A percentile compares a stretch with the other conserved stretches of the same genome.
Evolutionary conservation across 2,113 vertebrate genomes (phyloP).

Genomic region (Butorides virescens): DNA sequence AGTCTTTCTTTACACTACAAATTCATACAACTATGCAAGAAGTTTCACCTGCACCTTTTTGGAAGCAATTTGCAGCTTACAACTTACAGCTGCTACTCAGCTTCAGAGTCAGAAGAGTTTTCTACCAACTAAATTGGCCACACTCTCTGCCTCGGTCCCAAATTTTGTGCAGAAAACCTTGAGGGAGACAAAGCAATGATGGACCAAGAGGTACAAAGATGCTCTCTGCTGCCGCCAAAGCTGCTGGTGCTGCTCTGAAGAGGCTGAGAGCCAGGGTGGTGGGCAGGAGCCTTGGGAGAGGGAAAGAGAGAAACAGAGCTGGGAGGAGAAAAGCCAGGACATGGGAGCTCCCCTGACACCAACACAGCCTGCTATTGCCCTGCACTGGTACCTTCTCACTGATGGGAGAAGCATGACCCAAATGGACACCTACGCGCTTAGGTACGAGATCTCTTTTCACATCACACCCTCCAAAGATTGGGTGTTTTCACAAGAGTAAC

Average conservation of each 20-base stretch:
- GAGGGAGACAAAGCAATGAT: neutral
- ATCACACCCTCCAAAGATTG: neutral
- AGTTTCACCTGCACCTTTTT: neutral
- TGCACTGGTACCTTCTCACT: neutral
- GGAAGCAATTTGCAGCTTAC: neutral
- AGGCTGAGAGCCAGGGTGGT: neutral
- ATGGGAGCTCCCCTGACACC: neutral
- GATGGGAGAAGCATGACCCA: neutral
- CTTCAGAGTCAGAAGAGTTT: neutral
- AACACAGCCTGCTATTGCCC: neutral
- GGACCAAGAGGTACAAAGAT: neutral
- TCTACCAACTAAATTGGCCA: neutral
- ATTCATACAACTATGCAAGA: neutral
- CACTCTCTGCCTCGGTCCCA: neutral
- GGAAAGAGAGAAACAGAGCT: neutral
- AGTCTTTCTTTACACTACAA: neutral
- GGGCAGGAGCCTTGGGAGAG: neutral
- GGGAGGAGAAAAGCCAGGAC: neutral
- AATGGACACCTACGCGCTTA: accelerated
- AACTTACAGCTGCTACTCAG: neutral
- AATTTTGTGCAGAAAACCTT: neutral
- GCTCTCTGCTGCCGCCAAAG: neutral
- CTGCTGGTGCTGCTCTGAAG: neutral
- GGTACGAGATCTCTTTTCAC: neutral
- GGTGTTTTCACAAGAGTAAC: neutral